These are phyloP conservation scores for Macrosteles quadrilineatus DNA, from an alignment of 1,140 invertebrate genomes.

Conservation along the genomic window DNA sequence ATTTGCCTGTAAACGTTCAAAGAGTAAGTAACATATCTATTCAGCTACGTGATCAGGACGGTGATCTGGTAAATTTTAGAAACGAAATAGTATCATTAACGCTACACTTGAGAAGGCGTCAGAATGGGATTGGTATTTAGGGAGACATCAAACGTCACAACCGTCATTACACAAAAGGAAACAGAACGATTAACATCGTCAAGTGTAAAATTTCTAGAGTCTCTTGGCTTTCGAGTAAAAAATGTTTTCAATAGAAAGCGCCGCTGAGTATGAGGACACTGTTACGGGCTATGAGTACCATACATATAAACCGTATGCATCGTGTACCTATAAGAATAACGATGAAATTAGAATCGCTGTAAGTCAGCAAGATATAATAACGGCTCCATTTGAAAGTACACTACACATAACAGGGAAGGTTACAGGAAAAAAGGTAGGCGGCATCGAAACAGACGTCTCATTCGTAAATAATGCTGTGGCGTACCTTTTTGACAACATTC, in stretches of 20 bases:
- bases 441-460: not conserved
- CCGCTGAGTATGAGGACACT: conserved; percentile 41
- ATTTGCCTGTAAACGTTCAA: conserved; percentile 36
- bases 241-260: conserved; percentile 40
- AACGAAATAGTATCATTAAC: conserved; percentile 35
- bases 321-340: conserved; percentile 40
- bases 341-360: conserved; percentile 44
- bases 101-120: conserved; percentile 34
- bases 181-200: conserved; percentile 32
- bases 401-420: conserved; percentile 44
- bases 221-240: conserved; percentile 37
- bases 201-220: conserved; percentile 38
- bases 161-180: conserved; percentile 1
- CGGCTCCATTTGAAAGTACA: conserved; percentile 45
- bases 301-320: conserved; percentile 46
- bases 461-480: conserved; percentile 33
- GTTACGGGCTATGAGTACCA: conserved; percentile 48
- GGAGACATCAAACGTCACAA: not conserved
- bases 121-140: conserved; percentile 36
- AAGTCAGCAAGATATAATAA: conserved; percentile 48
- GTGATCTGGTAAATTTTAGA: conserved; percentile 37
- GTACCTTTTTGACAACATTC: conserved; percentile 52
- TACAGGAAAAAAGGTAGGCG: conserved; percentile 4
- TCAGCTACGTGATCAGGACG: conserved; percentile 36
- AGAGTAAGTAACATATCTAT: conserved; percentile 36